These are phyloP conservation scores for Stegana nigrithorax DNA, from an alignment of 2,888 invertebrate genomes.

Conservation along the genomic window DNA sequence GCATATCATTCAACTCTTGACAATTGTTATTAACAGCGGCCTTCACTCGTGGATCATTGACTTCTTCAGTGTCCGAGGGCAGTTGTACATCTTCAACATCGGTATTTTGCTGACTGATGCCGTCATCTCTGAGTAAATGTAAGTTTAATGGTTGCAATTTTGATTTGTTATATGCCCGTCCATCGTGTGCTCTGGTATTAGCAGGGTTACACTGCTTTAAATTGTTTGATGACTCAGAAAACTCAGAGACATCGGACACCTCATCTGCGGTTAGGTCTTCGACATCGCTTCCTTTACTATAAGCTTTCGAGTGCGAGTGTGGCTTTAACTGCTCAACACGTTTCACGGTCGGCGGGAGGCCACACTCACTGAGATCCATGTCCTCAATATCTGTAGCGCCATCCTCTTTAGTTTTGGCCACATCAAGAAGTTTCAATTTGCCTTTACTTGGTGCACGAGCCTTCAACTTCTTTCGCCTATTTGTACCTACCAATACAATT, in stretches of 20 bases:
- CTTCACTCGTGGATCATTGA: slow-evolving; percentile 43
- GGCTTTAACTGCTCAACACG: slow-evolving; percentile 43
- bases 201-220: too few relatives aligned
- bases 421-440: slow-evolving; percentile 57
- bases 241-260: slow-evolving; percentile 45
- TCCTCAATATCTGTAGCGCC: slow-evolving; percentile 68
- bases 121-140: slow-evolving; percentile 38
- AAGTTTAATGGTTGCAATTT: slow-evolving; percentile 36
- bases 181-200: slow-evolving; percentile 31
- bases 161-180: slow-evolving; percentile 31
- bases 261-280: slow-evolving; percentile 69
- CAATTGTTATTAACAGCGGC: slow-evolving; percentile 39
- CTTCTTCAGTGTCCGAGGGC: slow-evolving; percentile 70
- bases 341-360: slow-evolving; percentile 39
- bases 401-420: slow-evolving; percentile 41
- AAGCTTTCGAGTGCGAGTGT: slow-evolving; percentile 21
- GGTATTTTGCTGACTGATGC: slow-evolving; percentile 55
- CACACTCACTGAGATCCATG: slow-evolving; percentile 65
- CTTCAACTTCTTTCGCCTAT: slow-evolving; percentile 63
- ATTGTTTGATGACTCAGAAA: slow-evolving; percentile 39
- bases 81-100: slow-evolving; percentile 70
- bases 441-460: slow-evolving; percentile 57
- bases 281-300: slow-evolving; percentile 62
- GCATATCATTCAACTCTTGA: slow-evolving; percentile 65
- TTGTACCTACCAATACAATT: slow-evolving; percentile 61